Evolutionary conservation across 2,888 invertebrate genomes (phyloP), one percentile per base, ranked within the genome.

Genomic region (Portevinia maculata): DNA sequence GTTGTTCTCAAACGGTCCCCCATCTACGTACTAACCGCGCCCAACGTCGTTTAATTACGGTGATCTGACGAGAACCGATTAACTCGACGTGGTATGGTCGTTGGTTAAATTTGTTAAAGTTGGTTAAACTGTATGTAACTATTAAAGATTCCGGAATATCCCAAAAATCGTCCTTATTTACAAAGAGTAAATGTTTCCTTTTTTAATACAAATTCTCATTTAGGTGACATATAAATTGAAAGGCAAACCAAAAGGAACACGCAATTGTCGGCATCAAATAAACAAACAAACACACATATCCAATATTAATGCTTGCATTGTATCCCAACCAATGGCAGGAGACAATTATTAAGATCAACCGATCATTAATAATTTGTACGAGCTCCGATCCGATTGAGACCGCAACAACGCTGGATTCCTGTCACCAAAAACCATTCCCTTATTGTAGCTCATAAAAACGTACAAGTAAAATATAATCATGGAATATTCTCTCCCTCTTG

Each of bases 331-430:
- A 83, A 83, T 78, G 69, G 79, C 59, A 74, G 78, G 64, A 79
- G 74, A 84, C 79, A 79, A 84, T 84, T 84, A 84, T 84, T 84
- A 79, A 79, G 84, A 84, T 84, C 84, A 84, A 79, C 84, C 52
- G 84, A 84, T 84, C 84, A 84, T 84, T 84, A 84, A 79, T 84
- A 84, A 84, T 84, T 84, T 84, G 84, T 84, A 69, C 79, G 79
- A 78, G 73, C 79, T 79, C 79, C 73, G 79, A 84, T 79, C 79
- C 73, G 79, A 84, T 84, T 84, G 84, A 84, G 84, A 84, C 84
- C 84, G 84, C 84, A 84, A 84, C 84, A 79, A 84, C 79, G 84
- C 46, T 65, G 83, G 69, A 79, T 79, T 69, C 79, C 78, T 84
- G 84, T 84, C 84, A 84, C 84, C 84, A 84, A 84, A 84, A 79